Evolutionary conservation across 2,797 vertebrate genomes (phyloP).

Genomic region (Rhinichthys osculus): DNA sequence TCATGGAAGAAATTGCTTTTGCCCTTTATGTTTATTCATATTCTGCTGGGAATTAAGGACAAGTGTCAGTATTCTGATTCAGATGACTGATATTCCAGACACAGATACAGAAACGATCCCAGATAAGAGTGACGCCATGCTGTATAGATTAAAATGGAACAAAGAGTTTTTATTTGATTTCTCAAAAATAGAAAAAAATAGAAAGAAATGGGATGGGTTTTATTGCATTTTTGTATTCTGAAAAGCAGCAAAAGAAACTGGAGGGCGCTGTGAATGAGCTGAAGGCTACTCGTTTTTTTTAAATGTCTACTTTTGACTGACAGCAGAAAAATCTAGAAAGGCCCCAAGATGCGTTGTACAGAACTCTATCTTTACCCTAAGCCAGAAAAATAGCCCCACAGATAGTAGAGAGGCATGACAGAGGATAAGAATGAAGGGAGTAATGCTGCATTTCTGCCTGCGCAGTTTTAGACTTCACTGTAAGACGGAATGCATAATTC

Average conservation of each 20-base stretch:
- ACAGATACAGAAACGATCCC: slow-evolving; percentile 53
- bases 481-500: slow-evolving; percentile 50
- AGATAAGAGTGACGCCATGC: slow-evolving; percentile 49
- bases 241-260: slow-evolving; percentile 8
- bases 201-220: not conserved
- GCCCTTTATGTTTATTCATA: slow-evolving; percentile 41
- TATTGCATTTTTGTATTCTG: slow-evolving; percentile 13
- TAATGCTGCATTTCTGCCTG: slow-evolving; percentile 25
- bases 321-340: slow-evolving; percentile 60
- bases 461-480: slow-evolving; percentile 31
- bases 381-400: slow-evolving; percentile 43
- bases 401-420: slow-evolving; percentile 53
- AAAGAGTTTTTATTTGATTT: not conserved
- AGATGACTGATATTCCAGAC: slow-evolving; percentile 54
- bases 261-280: not conserved
- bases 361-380: slow-evolving; percentile 39
- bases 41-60: slow-evolving; percentile 35
- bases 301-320: slow-evolving; percentile 46
- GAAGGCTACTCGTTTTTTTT: slow-evolving; percentile 8
- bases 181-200: not conserved
- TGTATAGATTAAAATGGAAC: slow-evolving; percentile 38
- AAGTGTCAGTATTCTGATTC: slow-evolving; percentile 46
- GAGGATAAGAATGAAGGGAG: slow-evolving; percentile 14
- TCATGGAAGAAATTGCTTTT: slow-evolving; percentile 51
- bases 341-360: slow-evolving; percentile 47